Percentiles rank a stretch among this genome's conserved stretches.
Conservation (phyloP, 2,888 invertebrate species). For the Gymnocheta viridis region DNA sequence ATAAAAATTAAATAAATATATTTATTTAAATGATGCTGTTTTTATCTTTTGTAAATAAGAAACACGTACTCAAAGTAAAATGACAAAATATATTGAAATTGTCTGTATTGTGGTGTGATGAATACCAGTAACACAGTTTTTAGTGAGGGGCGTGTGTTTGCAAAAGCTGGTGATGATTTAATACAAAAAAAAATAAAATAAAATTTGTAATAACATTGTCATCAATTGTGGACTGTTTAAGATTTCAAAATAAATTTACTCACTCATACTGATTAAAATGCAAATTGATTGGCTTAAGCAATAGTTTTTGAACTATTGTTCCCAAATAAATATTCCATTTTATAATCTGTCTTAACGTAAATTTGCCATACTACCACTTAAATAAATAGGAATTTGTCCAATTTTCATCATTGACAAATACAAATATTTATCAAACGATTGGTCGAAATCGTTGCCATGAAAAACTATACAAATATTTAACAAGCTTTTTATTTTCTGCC, state of each 20-base stretch:
- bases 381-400: not conserved
- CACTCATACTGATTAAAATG: slow-evolving; percentile 29
- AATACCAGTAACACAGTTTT: not conserved
- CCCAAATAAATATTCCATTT: not conserved
- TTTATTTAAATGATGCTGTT: slow-evolving; percentile 64
- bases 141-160: not conserved
- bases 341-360: not conserved
- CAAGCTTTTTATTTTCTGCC: slow-evolving; percentile 8
- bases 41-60: slow-evolving; percentile 60
- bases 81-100: slow-evolving; percentile 65
- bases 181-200: slow-evolving; percentile 44
- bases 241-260: slow-evolving; percentile 54
- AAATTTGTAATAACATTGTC: slow-evolving; percentile 45
- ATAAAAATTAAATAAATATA: slow-evolving; percentile 12
- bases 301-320: not conserved
- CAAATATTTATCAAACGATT: slow-evolving; percentile 47
- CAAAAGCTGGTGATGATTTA: slow-evolving; percentile 3
- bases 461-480: slow-evolving; percentile 23
- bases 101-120: slow-evolving; percentile 46
- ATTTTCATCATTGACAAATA: slow-evolving; percentile 12
- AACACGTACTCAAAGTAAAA: slow-evolving; percentile 62
- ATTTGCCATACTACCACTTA: no score
- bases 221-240: slow-evolving; percentile 54
- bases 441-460: not conserved
- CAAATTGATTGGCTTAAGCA: slow-evolving; percentile 9